Conservation (phyloP, 2,888 invertebrate species). For the Plebejus melissa region DNA sequence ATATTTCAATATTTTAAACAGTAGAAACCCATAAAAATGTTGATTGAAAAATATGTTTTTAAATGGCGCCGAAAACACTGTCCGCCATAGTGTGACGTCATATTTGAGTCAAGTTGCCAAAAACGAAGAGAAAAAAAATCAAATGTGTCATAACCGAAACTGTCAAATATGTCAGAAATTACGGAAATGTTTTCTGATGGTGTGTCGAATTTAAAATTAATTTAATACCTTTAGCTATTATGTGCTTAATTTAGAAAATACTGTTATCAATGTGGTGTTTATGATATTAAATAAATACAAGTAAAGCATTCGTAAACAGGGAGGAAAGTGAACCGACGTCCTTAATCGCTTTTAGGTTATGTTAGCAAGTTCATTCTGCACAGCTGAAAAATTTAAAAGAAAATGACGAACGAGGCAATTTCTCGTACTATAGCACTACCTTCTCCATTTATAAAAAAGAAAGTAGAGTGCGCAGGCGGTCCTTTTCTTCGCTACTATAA, state of each 20-base stretch:
- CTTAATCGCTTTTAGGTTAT: constrained; percentile 61
- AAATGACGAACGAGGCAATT: constrained; percentile 66
- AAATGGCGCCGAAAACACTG: too few relatives aligned
- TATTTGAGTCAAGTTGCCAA: too few relatives aligned
- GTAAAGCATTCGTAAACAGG: constrained; percentile 25
- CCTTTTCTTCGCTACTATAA: constrained; percentile 72
- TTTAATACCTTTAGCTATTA: background rate
- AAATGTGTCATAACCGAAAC: background rate
- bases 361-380: constrained; percentile 61
- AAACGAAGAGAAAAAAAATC: too few relatives aligned
- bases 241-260: constrained; percentile 18
- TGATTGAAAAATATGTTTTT: too few relatives aligned
- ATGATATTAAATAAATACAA: constrained; percentile 29
- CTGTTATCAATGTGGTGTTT: constrained; percentile 31
- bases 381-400: constrained; percentile 51
- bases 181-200: constrained; percentile 22
- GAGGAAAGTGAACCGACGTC: constrained; percentile 33
- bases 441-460: constrained; percentile 56
- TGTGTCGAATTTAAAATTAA: constrained; percentile 14
- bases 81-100: too few relatives aligned
- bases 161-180: constrained; percentile 1
- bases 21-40: too few relatives aligned
- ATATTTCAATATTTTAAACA: too few relatives aligned
- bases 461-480: constrained; percentile 75
- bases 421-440: constrained; percentile 59